phyloP scores from a whole-genome alignment of 2,888 invertebrate genomes.

The Dolichopus griseipennis region DNA sequence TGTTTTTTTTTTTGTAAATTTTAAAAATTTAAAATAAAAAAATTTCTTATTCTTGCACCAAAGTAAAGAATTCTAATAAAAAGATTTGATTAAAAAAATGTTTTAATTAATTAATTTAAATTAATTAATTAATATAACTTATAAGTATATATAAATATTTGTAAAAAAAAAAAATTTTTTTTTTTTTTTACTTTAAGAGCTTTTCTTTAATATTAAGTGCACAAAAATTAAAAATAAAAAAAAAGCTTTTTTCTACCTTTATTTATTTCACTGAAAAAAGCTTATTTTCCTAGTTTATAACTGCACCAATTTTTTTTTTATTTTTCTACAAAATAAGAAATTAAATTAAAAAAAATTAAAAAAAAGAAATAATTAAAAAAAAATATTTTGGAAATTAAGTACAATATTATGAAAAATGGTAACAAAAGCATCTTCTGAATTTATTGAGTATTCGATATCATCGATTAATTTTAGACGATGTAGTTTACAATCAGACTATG shows the following conservation, averaged over 20 bases:
- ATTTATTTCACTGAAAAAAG: conserved; percentile 1
- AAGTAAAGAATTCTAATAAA: conserved; percentile 16
- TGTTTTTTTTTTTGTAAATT: too few species aligned
- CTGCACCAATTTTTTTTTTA: not conserved
- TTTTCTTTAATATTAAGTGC: conserved; percentile 17
- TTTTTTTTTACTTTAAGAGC: not conserved
- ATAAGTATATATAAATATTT: conserved; percentile 14
- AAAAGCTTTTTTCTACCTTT: not conserved
- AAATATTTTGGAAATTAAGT: conserved; percentile 16
- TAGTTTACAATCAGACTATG: conserved; percentile 81
- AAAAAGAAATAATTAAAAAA: conserved; percentile 31
- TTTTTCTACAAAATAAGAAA: conserved; percentile 16
- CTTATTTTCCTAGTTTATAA: not conserved
- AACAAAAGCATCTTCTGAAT: conserved; percentile 45
- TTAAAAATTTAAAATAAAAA: not conserved
- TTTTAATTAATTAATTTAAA: conserved; percentile 5
- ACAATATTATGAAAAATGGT: conserved; percentile 24
- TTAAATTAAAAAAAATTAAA: conserved; percentile 32
- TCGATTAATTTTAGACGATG: conserved; percentile 64
- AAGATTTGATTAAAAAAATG: conserved; percentile 16
- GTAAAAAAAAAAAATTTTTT: too few species aligned
- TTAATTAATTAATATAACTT: not conserved
- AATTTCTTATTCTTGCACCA: conserved; percentile 15
- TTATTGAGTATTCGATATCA: conserved; percentile 41
- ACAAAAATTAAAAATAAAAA: not conserved